phyloP scores from a whole-genome alignment of 2,888 invertebrate genomes.

The Nephrotoma appendiculata region DNA sequence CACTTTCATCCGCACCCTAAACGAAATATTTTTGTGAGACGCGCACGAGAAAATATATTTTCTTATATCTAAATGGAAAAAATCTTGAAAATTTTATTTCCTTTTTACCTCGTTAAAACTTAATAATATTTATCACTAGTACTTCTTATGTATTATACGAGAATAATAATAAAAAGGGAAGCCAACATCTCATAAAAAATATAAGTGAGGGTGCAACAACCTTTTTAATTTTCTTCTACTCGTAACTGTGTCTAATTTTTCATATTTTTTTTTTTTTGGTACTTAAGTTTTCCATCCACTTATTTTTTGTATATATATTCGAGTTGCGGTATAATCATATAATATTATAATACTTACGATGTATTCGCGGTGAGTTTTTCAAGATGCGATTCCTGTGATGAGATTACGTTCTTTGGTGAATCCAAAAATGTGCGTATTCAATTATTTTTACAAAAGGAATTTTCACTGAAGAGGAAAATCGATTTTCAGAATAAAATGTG shows the following conservation, averaged over 20 bases:
- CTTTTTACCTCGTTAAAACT: not conserved
- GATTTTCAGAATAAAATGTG: not conserved
- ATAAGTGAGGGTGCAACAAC: not conserved
- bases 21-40: not conserved
- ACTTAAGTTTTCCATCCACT: not conserved
- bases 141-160: not conserved
- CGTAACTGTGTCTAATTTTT: not conserved
- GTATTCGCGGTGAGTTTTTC: not conserved
- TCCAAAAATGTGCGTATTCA: not conserved
- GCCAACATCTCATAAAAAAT: not conserved
- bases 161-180: not conserved
- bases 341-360: not conserved
- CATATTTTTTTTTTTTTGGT: not conserved
- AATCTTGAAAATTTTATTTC: not conserved
- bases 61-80: not conserved
- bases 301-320: not conserved
- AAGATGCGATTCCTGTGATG: not conserved
- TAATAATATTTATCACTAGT: not conserved
- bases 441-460: not conserved
- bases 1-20: not conserved
- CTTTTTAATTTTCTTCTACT: not conserved
- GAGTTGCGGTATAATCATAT: not conserved
- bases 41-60: not conserved
- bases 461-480: not conserved
- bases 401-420: not conserved